A percentile compares a stretch with the other conserved stretches of the same genome.
These are phyloP conservation scores for Pectinophora gossypiella DNA, from an alignment of 1,140 invertebrate genomes.

Conservation along the genomic window DNA sequence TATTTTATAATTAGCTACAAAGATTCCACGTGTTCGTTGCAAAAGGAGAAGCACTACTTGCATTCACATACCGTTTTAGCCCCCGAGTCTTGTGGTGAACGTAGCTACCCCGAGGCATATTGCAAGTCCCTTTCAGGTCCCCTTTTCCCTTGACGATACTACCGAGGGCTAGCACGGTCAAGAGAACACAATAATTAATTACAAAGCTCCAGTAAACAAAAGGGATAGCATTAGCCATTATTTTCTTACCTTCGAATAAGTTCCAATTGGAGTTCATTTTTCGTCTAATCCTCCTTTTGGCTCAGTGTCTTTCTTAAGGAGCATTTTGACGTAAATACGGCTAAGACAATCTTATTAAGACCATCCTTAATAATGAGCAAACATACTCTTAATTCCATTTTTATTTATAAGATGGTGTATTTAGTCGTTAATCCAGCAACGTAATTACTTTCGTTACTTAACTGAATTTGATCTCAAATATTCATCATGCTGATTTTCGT, in stretches of 20 bases:
- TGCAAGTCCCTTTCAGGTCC: neutral
- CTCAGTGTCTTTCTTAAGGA: neutral
- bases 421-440: too few species aligned
- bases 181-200: constrained; percentile 3
- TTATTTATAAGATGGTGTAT: too few species aligned
- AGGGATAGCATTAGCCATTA: neutral
- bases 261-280: neutral
- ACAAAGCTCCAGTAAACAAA: neutral
- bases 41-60: too few species aligned
- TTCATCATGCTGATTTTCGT: too few species aligned
- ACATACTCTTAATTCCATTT: too few species aligned
- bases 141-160: constrained; percentile 1
- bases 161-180: neutral
- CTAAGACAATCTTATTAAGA: too few species aligned
- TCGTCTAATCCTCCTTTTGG: neutral
- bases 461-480: too few species aligned
- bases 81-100: neutral
- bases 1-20: too few species aligned
- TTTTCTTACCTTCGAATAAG: neutral
- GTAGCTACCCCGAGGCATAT: neutral
- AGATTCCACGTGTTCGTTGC: too few species aligned
- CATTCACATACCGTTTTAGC: too few species aligned
- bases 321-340: neutral
- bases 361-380: too few species aligned
- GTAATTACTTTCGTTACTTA: too few species aligned